Base-by-base conservation (phyloP, 2,888 invertebrate genomes). In the Parapristionchus giblindavisi region DNA sequence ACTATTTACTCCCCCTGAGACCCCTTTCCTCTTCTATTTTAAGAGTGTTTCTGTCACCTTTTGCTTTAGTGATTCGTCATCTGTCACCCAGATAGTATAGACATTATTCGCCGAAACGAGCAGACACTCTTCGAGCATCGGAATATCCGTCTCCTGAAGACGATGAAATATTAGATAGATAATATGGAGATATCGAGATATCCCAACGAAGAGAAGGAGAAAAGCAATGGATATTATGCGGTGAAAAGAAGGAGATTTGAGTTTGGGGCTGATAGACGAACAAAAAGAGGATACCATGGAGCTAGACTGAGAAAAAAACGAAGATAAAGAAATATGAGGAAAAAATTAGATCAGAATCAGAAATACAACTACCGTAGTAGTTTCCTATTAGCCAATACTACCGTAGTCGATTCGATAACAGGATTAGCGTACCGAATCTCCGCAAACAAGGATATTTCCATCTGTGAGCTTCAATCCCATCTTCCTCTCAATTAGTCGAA, bases 91-190 rank as follows among this genome's bases (percentile, higher is more conserved):
- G 48, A 85, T 83, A 6, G 85, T 84, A 77, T 78, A 83, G 21
- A 82, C 82, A 14, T 78, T 80, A 0, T 75, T 38, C 3, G 80
- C 80, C 27, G 83, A 79, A 4, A 78, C 70, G n/a, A 78, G 77
- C 51, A 85, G 76, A 68, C 84, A 84, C 73, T 83, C 84, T 60
- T 84, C 81, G n/a, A 85, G 77, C 85, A 85, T 85, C n/a, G 85
- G 83, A 66, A 85, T 77, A 66, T 85, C 85, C 3, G 83, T 80
- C 54, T 83, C 85, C 71, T 71, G 40, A 1, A 71, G 3, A 24
- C 17, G 27, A 21, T 21, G n/a, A 51, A 51, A 14, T 51, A n/a
- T 51, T 51, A 14, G n/a, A n/a, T n/a, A n/a, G n/a, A n/a, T n/a
- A n/a, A n/a, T n/a, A n/a, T n/a, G n/a, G n/a, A n/a, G n/a, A n/a